A percentile compares a stretch with the other conserved stretches of the same genome.
Conservation (phyloP, 2,113 vertebrate genomes). For the Mustelus asterias region DNA sequence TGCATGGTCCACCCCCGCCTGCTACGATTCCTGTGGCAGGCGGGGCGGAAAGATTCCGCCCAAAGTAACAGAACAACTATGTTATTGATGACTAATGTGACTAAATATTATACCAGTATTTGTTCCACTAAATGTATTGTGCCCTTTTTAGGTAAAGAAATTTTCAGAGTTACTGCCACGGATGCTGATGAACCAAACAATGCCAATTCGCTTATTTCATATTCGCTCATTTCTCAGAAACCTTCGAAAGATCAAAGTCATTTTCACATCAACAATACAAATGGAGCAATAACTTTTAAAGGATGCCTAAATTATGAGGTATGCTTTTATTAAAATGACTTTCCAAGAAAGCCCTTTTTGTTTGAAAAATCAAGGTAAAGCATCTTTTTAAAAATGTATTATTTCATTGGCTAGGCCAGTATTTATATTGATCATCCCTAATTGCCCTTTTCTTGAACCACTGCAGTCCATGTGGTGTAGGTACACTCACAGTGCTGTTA, state of each 20-base stretch:
- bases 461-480: too few relatives aligned
- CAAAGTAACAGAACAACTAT: background rate
- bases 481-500: too few relatives aligned
- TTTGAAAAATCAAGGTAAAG: too few relatives aligned
- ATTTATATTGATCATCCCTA: too few relatives aligned
- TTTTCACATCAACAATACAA: background rate
- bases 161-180: background rate
- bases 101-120: background rate
- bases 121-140: background rate
- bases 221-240: background rate
- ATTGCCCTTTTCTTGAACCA: too few relatives aligned
- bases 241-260: background rate
- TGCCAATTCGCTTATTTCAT: background rate
- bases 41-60: background rate
- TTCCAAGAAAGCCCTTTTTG: background rate
- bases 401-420: too few relatives aligned
- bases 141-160: background rate
- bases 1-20: too few relatives aligned
- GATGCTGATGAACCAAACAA: background rate
- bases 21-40: too few relatives aligned
- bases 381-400: too few relatives aligned
- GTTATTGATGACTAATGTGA: background rate
- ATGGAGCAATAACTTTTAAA: background rate
- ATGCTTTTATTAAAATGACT: background rate
- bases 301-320: background rate